Conservation (phyloP, 2,113 vertebrate genomes). For the Percopsis transmontana region DNA sequence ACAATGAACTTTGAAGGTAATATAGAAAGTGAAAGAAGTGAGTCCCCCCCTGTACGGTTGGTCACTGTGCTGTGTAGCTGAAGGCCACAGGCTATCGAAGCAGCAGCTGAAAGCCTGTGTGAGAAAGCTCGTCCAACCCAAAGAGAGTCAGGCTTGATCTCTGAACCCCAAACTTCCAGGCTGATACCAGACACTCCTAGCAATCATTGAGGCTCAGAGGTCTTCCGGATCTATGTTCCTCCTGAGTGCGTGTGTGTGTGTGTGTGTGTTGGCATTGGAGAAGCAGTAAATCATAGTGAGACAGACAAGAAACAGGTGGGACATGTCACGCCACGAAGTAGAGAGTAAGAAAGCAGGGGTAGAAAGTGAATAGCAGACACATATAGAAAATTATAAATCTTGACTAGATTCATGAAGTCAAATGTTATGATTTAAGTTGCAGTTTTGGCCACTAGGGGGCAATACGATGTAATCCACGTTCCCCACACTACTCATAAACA, state of each 20-base stretch:
- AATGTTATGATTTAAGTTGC: background rate
- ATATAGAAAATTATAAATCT: slow-evolving; percentile 45
- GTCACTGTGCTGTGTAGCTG: background rate
- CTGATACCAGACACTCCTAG: slow-evolving; percentile 44
- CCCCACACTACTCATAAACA: no score
- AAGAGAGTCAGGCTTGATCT: slow-evolving; percentile 40
- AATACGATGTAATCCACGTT: no score
- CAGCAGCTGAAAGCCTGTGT: slow-evolving; percentile 14
- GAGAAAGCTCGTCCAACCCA: slow-evolving; percentile 49
- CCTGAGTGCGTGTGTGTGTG: slow-evolving; percentile 21
- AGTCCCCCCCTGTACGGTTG: background rate
- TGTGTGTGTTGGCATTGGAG: slow-evolving; percentile 12
- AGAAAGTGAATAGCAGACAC: slow-evolving; percentile 44
- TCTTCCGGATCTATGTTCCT: slow-evolving; percentile 28
- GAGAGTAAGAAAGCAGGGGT: slow-evolving; percentile 15
- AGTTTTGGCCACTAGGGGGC: no score
- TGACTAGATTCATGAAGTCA: background rate
- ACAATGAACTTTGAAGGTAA: background rate
- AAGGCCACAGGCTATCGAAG: slow-evolving; percentile 15
- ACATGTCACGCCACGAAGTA: slow-evolving; percentile 29
- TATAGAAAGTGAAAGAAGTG: background rate
- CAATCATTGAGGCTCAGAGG: slow-evolving; percentile 35
- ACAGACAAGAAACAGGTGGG: slow-evolving; percentile 69
- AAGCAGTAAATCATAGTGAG: slow-evolving; percentile 52
- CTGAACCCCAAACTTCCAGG: slow-evolving; percentile 31